Conservation (phyloP, 30 jellyfish, hydroid and myxozoan genomes). For the Phacellophora camtschatica region DNA sequence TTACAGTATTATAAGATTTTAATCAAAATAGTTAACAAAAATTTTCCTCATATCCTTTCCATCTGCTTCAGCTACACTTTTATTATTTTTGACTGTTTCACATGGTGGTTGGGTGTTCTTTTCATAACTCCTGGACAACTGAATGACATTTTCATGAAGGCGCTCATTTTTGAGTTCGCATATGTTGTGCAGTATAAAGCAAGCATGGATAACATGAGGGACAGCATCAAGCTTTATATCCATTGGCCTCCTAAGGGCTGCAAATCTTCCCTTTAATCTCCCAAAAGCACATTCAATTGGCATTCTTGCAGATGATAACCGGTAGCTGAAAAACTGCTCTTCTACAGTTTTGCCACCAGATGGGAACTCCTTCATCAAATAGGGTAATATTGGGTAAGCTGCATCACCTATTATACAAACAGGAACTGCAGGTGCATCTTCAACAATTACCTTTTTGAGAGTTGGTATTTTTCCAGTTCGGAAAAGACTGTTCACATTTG, state of each 20-base stretch:
- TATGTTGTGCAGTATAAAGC: constrained; percentile 34
- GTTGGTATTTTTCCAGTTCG: constrained; percentile 29
- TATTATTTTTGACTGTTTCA: not conserved
- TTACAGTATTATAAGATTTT: too few relatives aligned
- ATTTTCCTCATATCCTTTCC: constrained; percentile 18
- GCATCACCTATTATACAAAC: constrained; percentile 53
- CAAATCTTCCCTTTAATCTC: constrained; percentile 54
- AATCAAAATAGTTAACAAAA: constrained; percentile 1
- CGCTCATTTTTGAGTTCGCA: constrained; percentile 22
- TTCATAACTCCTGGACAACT: not conserved
- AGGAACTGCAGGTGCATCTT: constrained; percentile 47
- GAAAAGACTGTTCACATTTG: not conserved
- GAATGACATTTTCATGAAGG: not conserved
- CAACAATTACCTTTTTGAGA: constrained; percentile 19
- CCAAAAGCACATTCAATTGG: constrained; percentile 69
- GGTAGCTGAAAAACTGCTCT: constrained; percentile 29
- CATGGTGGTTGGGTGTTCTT: constrained; percentile 9
- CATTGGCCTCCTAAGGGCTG: constrained; percentile 40
- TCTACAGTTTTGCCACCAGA: constrained; percentile 28
- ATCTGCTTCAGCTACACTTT: not conserved
- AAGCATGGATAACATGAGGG: constrained; percentile 40
- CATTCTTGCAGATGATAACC: constrained; percentile 68
- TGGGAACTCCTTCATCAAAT: constrained; percentile 47
- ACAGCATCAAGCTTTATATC: not conserved
- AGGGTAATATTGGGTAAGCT: constrained; percentile 67